Conservation (phyloP, 1,140 invertebrate species). For the Aphelinus certus region DNA sequence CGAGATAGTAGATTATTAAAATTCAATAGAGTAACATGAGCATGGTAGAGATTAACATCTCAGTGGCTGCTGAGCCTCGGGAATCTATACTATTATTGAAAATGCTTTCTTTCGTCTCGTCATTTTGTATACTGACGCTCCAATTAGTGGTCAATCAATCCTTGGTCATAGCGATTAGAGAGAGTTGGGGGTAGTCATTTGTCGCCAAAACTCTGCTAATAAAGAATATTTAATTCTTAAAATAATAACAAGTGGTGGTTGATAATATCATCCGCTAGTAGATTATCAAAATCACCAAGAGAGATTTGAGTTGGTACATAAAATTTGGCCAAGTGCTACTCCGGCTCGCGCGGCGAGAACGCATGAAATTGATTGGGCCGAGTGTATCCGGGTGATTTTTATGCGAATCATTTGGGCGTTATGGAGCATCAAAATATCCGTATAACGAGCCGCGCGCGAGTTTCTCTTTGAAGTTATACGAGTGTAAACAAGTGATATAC, state of each 20-base stretch:
- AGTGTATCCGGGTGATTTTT: constrained; percentile 33
- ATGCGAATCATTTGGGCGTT: constrained; percentile 16
- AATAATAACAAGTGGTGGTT: not conserved
- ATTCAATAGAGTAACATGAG: no score
- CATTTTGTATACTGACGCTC: not conserved
- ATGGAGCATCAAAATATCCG: constrained; percentile 23
- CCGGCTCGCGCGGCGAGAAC: not conserved
- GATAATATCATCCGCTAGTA: not conserved
- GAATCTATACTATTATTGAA: no score
- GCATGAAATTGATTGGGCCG: constrained; percentile 18
- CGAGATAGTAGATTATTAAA: no score
- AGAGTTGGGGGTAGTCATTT: no score
- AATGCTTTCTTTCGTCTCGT: no score
- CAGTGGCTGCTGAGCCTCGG: no score
- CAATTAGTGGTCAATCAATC: not conserved
- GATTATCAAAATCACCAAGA: no score
- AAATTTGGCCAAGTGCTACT: not conserved
- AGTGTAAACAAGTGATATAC: constrained; percentile 62
- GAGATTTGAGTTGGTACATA: not conserved
- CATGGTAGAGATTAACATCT: no score
- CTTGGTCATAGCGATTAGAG: no score
- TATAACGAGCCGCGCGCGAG: not conserved
- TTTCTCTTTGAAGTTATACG: constrained; percentile 56
- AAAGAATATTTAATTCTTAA: not conserved
- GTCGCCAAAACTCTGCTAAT: not conserved